These are phyloP conservation scores for Xerus inauris DNA, from an alignment of 2,113 vertebrate species.

Conservation along the genomic window DNA sequence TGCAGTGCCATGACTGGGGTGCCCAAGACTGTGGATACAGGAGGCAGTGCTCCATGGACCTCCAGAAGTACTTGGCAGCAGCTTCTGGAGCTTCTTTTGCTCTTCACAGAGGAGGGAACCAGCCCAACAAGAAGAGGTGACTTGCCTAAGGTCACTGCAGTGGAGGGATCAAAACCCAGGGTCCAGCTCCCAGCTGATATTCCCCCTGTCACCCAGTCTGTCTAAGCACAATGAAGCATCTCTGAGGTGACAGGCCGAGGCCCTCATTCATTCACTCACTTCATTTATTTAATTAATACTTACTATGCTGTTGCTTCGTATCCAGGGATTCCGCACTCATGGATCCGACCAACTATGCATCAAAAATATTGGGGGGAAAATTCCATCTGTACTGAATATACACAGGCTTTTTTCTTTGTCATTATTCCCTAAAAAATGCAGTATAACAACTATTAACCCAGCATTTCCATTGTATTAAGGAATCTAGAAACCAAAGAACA, in stretches of 20 bases:
- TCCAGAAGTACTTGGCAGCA: neutral
- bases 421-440: neutral
- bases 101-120: neutral
- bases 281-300: neutral
- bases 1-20: fast-evolving
- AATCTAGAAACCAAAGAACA: neutral
- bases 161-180: neutral
- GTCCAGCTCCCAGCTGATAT: neutral
- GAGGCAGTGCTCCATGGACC: neutral
- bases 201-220: too few species aligned
- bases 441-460: neutral
- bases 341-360: neutral
- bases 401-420: neutral
- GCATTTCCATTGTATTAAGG: neutral
- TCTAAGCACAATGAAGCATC: neutral
- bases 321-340: neutral
- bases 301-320: neutral
- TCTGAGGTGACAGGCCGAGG: neutral
- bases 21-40: too few species aligned
- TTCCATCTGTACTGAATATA: neutral
- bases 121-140: neutral
- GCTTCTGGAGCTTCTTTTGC: too few species aligned
- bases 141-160: neutral
- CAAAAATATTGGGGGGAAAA: neutral
- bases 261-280: neutral